Percentiles rank a stretch among this genome's conserved stretches.
These are phyloP conservation scores for Synanceia verrucosa DNA, from an alignment of 2,797 vertebrate genomes.

Conservation along the genomic window DNA sequence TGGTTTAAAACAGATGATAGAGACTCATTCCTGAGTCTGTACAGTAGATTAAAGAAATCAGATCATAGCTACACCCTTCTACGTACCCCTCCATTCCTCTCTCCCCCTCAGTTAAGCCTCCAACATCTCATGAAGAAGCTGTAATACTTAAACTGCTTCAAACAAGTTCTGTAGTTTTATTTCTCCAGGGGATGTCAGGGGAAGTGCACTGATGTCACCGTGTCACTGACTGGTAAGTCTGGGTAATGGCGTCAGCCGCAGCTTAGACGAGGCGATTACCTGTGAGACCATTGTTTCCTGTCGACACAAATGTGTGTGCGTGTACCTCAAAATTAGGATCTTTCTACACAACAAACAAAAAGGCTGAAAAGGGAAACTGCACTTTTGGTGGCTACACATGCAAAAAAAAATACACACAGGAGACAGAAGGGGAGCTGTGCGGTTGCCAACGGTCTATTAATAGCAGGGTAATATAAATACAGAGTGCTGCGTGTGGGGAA, in stretches of 20 bases:
- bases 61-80: slow-evolving; percentile 26
- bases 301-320: background rate
- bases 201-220: slow-evolving; percentile 36
- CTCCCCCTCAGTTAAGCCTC: background rate
- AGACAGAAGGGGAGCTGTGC: slow-evolving; percentile 32
- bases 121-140: slow-evolving; percentile 11
- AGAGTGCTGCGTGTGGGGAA: slow-evolving; percentile 50
- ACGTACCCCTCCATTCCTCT: background rate
- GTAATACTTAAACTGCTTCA: background rate
- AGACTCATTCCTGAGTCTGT: slow-evolving; percentile 53
- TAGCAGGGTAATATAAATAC: slow-evolving; percentile 56
- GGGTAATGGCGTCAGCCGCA: slow-evolving; percentile 19
- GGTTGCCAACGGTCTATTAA: slow-evolving; percentile 58
- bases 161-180: background rate
- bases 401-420: slow-evolving; percentile 10
- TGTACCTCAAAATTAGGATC: background rate
- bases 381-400: background rate
- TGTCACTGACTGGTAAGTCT: slow-evolving; percentile 16
- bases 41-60: slow-evolving; percentile 58
- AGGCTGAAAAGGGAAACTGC: background rate
- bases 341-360: background rate
- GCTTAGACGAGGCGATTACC: slow-evolving; percentile 15
- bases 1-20: slow-evolving; percentile 40
- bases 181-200: slow-evolving; percentile 36
- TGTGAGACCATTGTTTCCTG: slow-evolving; percentile 18